A percentile compares a stretch with the other conserved stretches of the same genome.
These are phyloP conservation scores for Elgonia sp. DNA, from an alignment of 2,888 invertebrate species.

Conservation along the genomic window DNA sequence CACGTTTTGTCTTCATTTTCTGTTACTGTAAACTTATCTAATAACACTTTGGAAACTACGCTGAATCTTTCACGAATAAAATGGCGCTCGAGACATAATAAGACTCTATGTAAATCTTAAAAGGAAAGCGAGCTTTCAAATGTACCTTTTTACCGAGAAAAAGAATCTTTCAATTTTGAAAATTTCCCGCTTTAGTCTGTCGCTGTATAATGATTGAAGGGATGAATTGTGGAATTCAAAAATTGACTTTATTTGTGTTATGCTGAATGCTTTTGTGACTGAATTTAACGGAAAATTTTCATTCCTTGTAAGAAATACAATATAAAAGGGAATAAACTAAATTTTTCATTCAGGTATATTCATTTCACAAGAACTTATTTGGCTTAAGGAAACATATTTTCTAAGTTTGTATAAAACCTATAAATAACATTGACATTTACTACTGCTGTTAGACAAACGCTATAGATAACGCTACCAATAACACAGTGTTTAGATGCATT, in stretches of 20 bases:
- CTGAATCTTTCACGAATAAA: too few relatives aligned
- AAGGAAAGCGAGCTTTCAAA: too few relatives aligned
- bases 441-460: conserved; percentile 27
- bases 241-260: background rate
- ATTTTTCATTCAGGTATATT: conserved; percentile 2
- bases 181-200: too few relatives aligned
- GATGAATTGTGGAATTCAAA: too few relatives aligned
- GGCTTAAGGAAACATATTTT: conserved; percentile 21
- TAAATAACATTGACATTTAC: conserved; percentile 43
- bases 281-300: background rate
- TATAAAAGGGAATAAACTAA: background rate
- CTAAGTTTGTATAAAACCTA: conserved; percentile 32
- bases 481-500: conserved; percentile 7
- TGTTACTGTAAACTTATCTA: too few relatives aligned
- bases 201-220: too few relatives aligned
- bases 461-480: conserved; percentile 30
- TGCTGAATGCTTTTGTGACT: background rate
- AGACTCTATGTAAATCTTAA: too few relatives aligned
- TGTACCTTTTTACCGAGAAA: too few relatives aligned
- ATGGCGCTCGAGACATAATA: too few relatives aligned
- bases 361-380: conserved; percentile 16
- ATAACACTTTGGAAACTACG: too few relatives aligned
- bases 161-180: too few relatives aligned
- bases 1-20: too few relatives aligned
- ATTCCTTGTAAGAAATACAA: background rate